Evolutionary conservation across 2,113 vertebrate genomes (phyloP).

Genomic region (Heterocephalus glaber): DNA sequence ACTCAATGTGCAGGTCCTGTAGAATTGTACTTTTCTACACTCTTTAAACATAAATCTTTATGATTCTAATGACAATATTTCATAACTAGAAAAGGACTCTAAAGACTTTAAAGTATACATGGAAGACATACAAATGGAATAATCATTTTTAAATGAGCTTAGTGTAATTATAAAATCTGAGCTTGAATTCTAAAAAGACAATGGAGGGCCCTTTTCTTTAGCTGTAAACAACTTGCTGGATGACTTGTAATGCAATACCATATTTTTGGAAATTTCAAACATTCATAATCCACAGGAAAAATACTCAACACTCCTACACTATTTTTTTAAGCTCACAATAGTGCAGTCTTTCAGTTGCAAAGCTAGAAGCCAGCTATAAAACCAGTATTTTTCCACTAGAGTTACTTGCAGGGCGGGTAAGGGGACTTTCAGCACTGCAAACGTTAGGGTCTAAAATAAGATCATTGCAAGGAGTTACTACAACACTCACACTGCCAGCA

Average conservation of each 20-base stretch:
- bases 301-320: constrained; percentile 80
- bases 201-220: constrained; percentile 59
- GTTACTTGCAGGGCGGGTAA: constrained; percentile 64
- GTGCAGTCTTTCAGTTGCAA: constrained; percentile 78
- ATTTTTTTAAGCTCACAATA: constrained; percentile 82
- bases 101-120: constrained; percentile 50
- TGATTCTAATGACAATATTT: constrained; percentile 52
- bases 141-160: constrained; percentile 67
- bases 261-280: constrained; percentile 85
- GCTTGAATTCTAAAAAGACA: constrained; percentile 73
- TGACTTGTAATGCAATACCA: constrained; percentile 80
- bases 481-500: constrained; percentile 75
- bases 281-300: constrained; percentile 82
- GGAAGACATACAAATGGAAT: constrained; percentile 65
- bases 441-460: constrained; percentile 81
- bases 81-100: constrained; percentile 50
- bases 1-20: neutral
- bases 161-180: constrained; percentile 66
- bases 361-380: constrained; percentile 72
- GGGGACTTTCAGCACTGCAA: constrained; percentile 72
- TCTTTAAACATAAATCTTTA: constrained; percentile 68
- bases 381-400: constrained; percentile 74
- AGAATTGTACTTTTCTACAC: constrained; percentile 60
- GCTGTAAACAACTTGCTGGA: constrained; percentile 84
- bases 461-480: constrained; percentile 76